phyloP scores from a whole-genome alignment of 2,797 vertebrate genomes.

The Tinamus major region DNA sequence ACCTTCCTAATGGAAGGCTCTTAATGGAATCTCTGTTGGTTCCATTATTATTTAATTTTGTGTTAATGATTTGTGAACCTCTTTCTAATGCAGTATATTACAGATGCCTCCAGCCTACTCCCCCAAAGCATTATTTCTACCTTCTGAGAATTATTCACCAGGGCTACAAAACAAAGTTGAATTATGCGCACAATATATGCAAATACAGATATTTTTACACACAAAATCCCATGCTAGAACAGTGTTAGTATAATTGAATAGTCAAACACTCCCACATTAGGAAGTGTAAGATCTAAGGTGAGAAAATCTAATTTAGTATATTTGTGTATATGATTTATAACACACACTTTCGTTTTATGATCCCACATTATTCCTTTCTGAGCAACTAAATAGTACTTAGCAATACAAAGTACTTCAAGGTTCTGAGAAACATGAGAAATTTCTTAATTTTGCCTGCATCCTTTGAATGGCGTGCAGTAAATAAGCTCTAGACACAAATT shows the following conservation, averaged over 20 bases:
- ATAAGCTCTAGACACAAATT: background rate
- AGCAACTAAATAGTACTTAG: background rate
- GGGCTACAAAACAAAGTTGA: background rate
- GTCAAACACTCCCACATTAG: background rate
- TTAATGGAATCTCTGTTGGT: background rate
- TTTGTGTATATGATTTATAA: background rate
- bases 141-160: background rate
- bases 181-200: background rate
- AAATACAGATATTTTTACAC: background rate
- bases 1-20: background rate
- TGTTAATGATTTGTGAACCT: background rate
- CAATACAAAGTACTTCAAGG: background rate
- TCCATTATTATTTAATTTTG: background rate
- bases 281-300: background rate
- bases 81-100: background rate
- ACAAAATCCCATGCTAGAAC: background rate
- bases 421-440: background rate
- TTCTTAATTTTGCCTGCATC: background rate
- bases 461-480: background rate
- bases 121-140: background rate
- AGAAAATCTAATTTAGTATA: background rate
- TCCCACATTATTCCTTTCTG: background rate
- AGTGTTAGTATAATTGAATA: background rate
- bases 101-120: background rate
- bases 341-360: background rate